These are phyloP conservation scores for Ephestia elutella DNA, from an alignment of 1,140 invertebrate species.

Conservation along the genomic window DNA sequence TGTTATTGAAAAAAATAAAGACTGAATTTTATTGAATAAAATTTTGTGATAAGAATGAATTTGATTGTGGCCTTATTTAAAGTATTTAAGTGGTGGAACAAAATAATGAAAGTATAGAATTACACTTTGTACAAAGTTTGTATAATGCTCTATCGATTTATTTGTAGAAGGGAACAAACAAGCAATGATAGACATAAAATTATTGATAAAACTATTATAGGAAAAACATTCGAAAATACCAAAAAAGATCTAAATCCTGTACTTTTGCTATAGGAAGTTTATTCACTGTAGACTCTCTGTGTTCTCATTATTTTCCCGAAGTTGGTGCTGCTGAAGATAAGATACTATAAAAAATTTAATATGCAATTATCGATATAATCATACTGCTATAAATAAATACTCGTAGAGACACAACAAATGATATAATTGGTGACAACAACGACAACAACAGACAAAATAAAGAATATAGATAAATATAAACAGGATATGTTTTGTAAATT, in stretches of 20 bases:
- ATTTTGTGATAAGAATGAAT: not conserved
- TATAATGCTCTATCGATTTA: not conserved
- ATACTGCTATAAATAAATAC: not conserved
- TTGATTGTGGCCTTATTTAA: not conserved
- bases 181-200: no score
- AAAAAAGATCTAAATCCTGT: no score
- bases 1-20: not conserved
- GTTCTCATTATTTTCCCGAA: not conserved
- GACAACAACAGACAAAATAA: no score
- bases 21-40: not conserved
- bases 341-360: not conserved
- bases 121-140: not conserved
- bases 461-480: no score
- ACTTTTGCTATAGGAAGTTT: not conserved
- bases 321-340: not conserved
- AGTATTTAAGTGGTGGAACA: no score
- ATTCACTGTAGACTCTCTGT: no score
- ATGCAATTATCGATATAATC: not conserved
- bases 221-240: no score
- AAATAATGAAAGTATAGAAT: not conserved
- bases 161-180: no score
- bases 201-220: no score
- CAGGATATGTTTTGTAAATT: no score
- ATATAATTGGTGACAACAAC: not conserved
- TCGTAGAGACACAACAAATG: not conserved